These are phyloP conservation scores for Parauchenoglanis punctatus DNA, from an alignment of 2,797 vertebrate species.

Conservation along the genomic window DNA sequence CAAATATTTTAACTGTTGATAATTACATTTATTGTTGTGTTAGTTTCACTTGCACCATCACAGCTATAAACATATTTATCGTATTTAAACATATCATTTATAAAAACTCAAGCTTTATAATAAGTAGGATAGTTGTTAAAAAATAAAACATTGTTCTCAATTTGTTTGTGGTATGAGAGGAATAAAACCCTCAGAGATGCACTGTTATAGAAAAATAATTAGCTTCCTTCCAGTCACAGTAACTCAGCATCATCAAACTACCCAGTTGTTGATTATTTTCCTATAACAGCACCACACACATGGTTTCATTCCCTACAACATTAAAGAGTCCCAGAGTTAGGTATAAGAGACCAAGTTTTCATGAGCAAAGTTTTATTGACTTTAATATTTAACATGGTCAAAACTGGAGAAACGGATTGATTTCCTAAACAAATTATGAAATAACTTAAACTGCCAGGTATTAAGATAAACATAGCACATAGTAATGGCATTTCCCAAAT, in stretches of 20 bases:
- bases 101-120: neutral
- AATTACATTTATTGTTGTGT: neutral
- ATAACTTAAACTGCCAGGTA: conserved; percentile 54
- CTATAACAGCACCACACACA: neutral
- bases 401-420: conserved; percentile 46
- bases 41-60: neutral
- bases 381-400: conserved; percentile 46
- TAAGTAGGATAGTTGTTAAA: neutral
- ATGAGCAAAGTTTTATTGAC: conserved; percentile 59
- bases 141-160: neutral
- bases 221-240: neutral
- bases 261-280: neutral
- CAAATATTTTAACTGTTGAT: neutral
- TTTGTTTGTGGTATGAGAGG: neutral
- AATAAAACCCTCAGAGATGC: neutral
- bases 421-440: conserved; percentile 50
- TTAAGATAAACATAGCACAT: conserved; percentile 46
- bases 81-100: too few species aligned
- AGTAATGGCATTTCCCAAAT: conserved; percentile 47
- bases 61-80: neutral
- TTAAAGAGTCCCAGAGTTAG: neutral
- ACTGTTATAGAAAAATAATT: neutral
- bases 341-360: conserved; percentile 27
- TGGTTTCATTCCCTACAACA: neutral
- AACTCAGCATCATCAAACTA: neutral